Evolutionary conservation across 2,888 invertebrate genomes (phyloP), one percentile per base, ranked within the genome.

Genomic region (Andrena minutula): DNA sequence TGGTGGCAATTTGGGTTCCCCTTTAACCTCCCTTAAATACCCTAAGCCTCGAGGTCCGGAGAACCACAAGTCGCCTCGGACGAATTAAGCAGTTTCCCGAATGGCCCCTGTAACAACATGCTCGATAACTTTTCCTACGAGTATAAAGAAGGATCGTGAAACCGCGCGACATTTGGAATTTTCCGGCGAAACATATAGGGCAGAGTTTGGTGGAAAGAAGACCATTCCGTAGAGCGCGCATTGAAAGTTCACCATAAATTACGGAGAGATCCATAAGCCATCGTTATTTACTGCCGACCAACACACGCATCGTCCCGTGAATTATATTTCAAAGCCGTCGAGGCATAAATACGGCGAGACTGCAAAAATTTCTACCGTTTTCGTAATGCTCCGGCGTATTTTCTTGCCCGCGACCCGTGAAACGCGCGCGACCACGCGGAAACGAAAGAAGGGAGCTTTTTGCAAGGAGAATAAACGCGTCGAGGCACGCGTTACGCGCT

Each of bases 231-330:
- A 16, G 30, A 30, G 10, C 20, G n/a, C 35, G 35, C 16, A 41
- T 75, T 64, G 61, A 47, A 64, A 72, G 72, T 72, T 35, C 35
- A 66, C 49, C 63, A 30, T 80, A 77, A 63, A 73, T 77, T 63
- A 66, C 28, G 8, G 20, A 20, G 58, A 69, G 51, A 80, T 75
- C 60, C 81, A 16, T 65, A 66, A 65, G 47, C 51, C 69, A 28
- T 80, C 66, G 56, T 71, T 80, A 80, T 66, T 80, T 71, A 61
- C n/a, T 51, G 65, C 28, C 71, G 12, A 28, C 53, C 53, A 66
- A 61, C 76, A 51, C 60, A 66, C 49, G 75, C 76, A 60, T 63
- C 47, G 28, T 51, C 35, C 28, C 16, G 70, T 66, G 70, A 74
- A 79, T 71, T 66, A 71, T 63, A 68, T 61, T 75, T 66, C 23